These are phyloP conservation scores for Microcebus lehilahytsara DNA, from an alignment of 2,113 vertebrate species.

Conservation along the genomic window DNA sequence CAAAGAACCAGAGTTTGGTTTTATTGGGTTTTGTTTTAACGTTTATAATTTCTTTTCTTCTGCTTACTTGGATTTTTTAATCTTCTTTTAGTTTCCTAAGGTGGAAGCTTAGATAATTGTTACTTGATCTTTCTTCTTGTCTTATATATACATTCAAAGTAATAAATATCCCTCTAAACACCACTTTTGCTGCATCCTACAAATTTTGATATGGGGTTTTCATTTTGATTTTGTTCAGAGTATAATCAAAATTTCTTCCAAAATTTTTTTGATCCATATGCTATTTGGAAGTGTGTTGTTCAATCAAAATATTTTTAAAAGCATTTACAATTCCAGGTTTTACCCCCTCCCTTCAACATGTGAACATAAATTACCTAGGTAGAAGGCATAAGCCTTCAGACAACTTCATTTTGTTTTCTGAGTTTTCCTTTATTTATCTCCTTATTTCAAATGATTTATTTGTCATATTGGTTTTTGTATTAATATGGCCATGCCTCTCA, in stretches of 20 bases:
- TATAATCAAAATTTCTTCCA: not conserved
- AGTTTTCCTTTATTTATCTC: not conserved
- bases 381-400: not conserved
- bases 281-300: not conserved
- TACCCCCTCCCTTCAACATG: not conserved
- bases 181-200: not conserved
- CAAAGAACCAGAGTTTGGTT: not conserved
- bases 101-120: not conserved
- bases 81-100: not conserved
- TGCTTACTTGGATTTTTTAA: not conserved
- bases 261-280: not conserved
- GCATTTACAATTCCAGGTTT: not conserved
- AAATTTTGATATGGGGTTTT: not conserved
- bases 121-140: not conserved
- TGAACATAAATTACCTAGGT: not conserved
- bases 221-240: not conserved
- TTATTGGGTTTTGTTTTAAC: not conserved
- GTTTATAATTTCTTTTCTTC: not conserved
- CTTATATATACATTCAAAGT: not conserved
- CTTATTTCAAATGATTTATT: not conserved
- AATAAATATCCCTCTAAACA: not conserved
- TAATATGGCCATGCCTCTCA: not conserved
- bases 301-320: not conserved
- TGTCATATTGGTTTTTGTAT: not conserved
- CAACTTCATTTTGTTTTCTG: not conserved